Conservation (phyloP, 2,888 invertebrate genomes). For the Parelbella ahira region DNA sequence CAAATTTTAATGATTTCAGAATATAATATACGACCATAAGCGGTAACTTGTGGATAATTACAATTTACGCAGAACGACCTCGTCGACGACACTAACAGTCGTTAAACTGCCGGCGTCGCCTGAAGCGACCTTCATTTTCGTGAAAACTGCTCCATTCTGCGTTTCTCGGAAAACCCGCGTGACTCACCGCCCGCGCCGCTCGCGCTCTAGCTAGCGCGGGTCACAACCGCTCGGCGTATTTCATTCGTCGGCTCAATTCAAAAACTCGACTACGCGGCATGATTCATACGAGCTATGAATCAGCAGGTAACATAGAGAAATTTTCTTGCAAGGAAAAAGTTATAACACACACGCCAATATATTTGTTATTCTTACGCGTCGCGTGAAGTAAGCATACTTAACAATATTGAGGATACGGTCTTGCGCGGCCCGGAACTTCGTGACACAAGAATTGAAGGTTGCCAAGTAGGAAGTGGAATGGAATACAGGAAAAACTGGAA, state of each 20-base stretch:
- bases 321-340: slow-evolving; percentile 39
- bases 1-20: slow-evolving; percentile 16
- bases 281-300: slow-evolving; percentile 73
- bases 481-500: slow-evolving; percentile 49
- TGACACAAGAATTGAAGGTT: slow-evolving; percentile 36
- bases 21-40: not conserved
- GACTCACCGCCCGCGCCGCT: slow-evolving; percentile 66
- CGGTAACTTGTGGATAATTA: slow-evolving; percentile 2
- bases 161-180: slow-evolving; percentile 78
- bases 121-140: slow-evolving; percentile 68
- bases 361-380: not conserved
- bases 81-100: slow-evolving; percentile 10
- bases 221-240: slow-evolving; percentile 72
- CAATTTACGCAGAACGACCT: slow-evolving; percentile 6
- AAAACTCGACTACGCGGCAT: slow-evolving; percentile 76
- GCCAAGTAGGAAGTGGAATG: slow-evolving; percentile 41
- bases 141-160: slow-evolving; percentile 64
- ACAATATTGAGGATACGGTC: not conserved
- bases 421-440: not conserved
- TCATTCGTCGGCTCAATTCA: slow-evolving; percentile 75
- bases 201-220: slow-evolving; percentile 67
- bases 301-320: slow-evolving; percentile 60
- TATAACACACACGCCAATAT: not conserved
- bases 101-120: slow-evolving; percentile 11
- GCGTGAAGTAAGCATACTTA: not conserved